These are phyloP conservation scores for Heliconius cydno DNA, from an alignment of 2,888 invertebrate species.

Conservation along the genomic window DNA sequence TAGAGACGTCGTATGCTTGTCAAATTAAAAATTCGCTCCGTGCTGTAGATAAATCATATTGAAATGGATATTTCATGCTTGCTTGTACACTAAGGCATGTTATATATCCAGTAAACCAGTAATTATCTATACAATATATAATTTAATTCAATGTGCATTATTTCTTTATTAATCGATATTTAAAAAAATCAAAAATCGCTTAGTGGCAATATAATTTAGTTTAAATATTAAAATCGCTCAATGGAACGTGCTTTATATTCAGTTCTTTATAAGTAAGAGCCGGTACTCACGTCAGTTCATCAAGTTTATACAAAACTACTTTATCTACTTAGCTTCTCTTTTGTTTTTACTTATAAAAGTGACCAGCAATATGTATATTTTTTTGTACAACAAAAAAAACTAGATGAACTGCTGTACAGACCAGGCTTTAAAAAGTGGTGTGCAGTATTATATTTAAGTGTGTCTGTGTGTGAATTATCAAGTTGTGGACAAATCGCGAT, in stretches of 20 bases:
- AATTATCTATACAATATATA: too few relatives aligned
- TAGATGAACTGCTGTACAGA: background rate
- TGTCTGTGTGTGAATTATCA: constrained; percentile 9
- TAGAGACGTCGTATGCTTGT: constrained; percentile 4
- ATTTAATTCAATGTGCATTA: too few relatives aligned
- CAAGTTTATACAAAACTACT: background rate
- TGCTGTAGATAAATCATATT: background rate
- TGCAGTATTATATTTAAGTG: constrained; percentile 40
- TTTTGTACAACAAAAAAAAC: background rate
- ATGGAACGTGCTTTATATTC: constrained; percentile 6
- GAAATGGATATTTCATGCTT: background rate
- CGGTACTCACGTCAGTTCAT: constrained; percentile 5
- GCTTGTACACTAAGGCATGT: background rate
- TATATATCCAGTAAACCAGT: too few relatives aligned
- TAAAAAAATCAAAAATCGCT: too few relatives aligned
- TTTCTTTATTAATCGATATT: too few relatives aligned
- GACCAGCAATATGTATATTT: background rate
- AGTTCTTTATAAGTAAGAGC: background rate
- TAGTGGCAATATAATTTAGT: too few relatives aligned
- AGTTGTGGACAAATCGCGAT: background rate
- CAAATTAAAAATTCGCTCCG: background rate
- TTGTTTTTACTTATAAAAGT: too few relatives aligned
- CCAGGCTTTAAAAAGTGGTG: background rate
- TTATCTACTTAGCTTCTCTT: too few relatives aligned
- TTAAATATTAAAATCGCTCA: background rate